Conservation (phyloP, 1,140 invertebrate species). For the Saccostrea echinata region DNA sequence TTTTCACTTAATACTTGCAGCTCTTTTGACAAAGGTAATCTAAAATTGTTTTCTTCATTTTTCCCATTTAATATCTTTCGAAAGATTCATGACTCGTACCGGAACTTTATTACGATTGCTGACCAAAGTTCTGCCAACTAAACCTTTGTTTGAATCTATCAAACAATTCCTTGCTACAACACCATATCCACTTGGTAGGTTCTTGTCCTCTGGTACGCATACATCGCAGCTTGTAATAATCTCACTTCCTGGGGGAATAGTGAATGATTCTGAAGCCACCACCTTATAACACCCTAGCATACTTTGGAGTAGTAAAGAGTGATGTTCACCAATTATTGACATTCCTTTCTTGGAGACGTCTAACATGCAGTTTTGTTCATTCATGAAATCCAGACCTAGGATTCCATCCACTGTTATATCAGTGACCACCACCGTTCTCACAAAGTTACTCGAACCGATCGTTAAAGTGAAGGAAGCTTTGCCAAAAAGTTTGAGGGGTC, state of each 20-base stretch:
- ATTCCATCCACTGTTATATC: conserved; percentile 40
- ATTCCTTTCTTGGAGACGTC: conserved; percentile 23
- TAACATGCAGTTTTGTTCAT: conserved; percentile 18
- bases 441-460: neutral
- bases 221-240: conserved; percentile 32
- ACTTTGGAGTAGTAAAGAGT: neutral
- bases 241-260: conserved; percentile 26
- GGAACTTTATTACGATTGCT: too few relatives aligned
- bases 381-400: conserved; percentile 39
- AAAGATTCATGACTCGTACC: too few relatives aligned
- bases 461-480: too few relatives aligned
- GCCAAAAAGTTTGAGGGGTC: neutral
- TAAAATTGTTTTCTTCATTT: too few relatives aligned
- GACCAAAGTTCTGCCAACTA: neutral
- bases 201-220: neutral
- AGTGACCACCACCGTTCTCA: neutral
- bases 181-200: neutral
- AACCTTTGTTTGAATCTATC: neutral
- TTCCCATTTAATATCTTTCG: too few relatives aligned
- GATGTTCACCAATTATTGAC: neutral
- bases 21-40: too few relatives aligned
- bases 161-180: neutral
- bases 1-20: too few relatives aligned
- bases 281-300: conserved; percentile 41
- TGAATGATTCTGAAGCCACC: conserved; percentile 28